A percentile compares a stretch with the other conserved stretches of the same genome.
Conservation (phyloP, 2,113 vertebrate genomes). For the Butastur rufipennis region DNA sequence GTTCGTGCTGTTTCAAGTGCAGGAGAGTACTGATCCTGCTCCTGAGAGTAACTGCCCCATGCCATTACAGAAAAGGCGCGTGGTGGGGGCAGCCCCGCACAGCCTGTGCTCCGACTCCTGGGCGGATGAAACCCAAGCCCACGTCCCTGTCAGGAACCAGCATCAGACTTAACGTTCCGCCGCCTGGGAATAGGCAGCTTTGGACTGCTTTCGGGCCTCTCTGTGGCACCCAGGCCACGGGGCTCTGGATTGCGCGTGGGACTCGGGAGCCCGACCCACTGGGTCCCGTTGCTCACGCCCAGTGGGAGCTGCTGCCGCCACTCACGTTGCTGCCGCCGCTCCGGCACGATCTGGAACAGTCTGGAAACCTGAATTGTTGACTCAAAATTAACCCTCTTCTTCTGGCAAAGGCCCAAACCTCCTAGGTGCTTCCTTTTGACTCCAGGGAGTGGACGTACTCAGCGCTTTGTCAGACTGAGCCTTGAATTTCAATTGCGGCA, state of each 20-base stretch:
- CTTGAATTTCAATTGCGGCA: constrained; percentile 23
- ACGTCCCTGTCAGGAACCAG: neutral
- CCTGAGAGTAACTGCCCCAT: neutral
- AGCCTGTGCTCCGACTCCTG: neutral
- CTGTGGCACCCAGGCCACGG: rapidly evolving
- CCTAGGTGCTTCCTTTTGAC: constrained; percentile 54
- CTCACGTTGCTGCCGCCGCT: neutral
- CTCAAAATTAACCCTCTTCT: constrained; percentile 21
- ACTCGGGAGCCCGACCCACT: rapidly evolving
- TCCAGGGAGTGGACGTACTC: constrained; percentile 17
- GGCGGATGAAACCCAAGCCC: neutral
- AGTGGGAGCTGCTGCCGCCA: rapidly evolving
- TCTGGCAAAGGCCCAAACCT: constrained; percentile 39
- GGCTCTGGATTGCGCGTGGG: neutral
- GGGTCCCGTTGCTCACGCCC: neutral
- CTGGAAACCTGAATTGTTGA: constrained; percentile 32
- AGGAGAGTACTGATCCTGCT: neutral
- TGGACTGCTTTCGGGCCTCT: neutral
- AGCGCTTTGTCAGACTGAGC: constrained; percentile 31
- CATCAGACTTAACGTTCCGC: neutral
- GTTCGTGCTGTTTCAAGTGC: neutral
- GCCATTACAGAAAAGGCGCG: neutral
- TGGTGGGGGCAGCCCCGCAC: neutral
- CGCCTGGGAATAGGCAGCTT: neutral
- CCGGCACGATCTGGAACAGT: neutral